Evolutionary conservation across 92 coral and sea anemone species (phyloP).

Genomic region (Zoanthus gigantus): DNA sequence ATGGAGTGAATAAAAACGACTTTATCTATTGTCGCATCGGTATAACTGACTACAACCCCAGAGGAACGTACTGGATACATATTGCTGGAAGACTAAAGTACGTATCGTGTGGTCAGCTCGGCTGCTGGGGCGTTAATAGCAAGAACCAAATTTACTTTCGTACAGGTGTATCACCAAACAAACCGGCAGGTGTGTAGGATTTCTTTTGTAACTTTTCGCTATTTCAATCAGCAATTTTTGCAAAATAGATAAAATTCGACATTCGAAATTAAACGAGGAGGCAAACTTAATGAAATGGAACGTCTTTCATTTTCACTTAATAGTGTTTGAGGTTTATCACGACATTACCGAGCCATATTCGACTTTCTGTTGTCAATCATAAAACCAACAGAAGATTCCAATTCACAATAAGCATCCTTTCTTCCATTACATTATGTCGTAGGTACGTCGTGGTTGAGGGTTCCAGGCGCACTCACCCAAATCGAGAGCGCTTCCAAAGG

Average conservation of each 20-base stretch:
- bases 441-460: slow-evolving; percentile 12
- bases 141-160: slow-evolving; percentile 23
- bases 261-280: no score
- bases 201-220: not conserved
- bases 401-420: not conserved
- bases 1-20: slow-evolving; percentile 19
- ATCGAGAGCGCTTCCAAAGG: slow-evolving; percentile 28
- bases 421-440: not conserved
- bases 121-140: slow-evolving; percentile 43
- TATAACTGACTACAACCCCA: slow-evolving; percentile 25
- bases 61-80: slow-evolving; percentile 33
- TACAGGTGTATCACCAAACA: not conserved
- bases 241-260: no score
- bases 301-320: no score
- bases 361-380: no score
- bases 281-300: no score
- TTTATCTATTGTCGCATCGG: slow-evolving; percentile 33
- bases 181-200: not conserved
- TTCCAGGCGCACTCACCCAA: slow-evolving; percentile 4
- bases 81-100: slow-evolving; percentile 28
- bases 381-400: no score
- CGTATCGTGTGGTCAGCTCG: slow-evolving; percentile 51
- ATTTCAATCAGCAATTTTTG: not conserved
- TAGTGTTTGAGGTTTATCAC: no score
- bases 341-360: no score